A percentile compares a stretch with the other conserved stretches of the same genome.
Evolutionary conservation across 37 sponge, comb jelly and placozoan species (phyloP).

Genomic region (Halichondria panicea): DNA sequence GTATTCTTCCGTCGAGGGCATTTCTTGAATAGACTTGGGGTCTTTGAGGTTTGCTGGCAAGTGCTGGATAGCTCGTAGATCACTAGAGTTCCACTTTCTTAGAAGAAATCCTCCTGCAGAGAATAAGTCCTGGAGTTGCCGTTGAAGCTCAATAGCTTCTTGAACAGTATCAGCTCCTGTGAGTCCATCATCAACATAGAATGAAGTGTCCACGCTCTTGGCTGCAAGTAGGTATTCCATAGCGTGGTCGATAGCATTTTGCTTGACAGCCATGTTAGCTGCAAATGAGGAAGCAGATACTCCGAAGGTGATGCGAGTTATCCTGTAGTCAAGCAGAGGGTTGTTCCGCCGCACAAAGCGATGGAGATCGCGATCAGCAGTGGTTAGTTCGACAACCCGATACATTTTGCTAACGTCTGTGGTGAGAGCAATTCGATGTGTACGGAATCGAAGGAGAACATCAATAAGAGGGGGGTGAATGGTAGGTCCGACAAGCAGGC

Average conservation of each 20-base stretch:
- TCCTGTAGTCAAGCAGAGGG: conserved; percentile 33
- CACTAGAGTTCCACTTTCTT: conserved; percentile 36
- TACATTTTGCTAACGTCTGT: conserved; percentile 35
- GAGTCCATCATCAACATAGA: conserved; percentile 34
- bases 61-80: conserved; percentile 23
- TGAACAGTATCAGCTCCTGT: conserved; percentile 38
- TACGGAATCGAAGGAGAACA: conserved; percentile 25
- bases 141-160: conserved; percentile 30
- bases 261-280: conserved; percentile 44
- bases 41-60: conserved; percentile 16
- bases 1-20: conserved; percentile 31
- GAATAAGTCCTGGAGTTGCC: conserved; percentile 23
- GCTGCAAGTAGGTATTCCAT: conserved; percentile 27
- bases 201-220: conserved; percentile 19
- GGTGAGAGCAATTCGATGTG: conserved; percentile 22
- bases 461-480: conserved; percentile 29
- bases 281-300: conserved; percentile 37
- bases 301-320: conserved; percentile 40
- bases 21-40: conserved; percentile 8
- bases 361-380: conserved; percentile 17
- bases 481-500: conserved; percentile 28
- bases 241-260: conserved; percentile 22
- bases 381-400: conserved; percentile 2
- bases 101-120: conserved; percentile 33
- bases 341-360: conserved; percentile 25